phyloP scores from a whole-genome alignment of 2,113 vertebrate genomes.

The Ceuthmochares aereus region DNA sequence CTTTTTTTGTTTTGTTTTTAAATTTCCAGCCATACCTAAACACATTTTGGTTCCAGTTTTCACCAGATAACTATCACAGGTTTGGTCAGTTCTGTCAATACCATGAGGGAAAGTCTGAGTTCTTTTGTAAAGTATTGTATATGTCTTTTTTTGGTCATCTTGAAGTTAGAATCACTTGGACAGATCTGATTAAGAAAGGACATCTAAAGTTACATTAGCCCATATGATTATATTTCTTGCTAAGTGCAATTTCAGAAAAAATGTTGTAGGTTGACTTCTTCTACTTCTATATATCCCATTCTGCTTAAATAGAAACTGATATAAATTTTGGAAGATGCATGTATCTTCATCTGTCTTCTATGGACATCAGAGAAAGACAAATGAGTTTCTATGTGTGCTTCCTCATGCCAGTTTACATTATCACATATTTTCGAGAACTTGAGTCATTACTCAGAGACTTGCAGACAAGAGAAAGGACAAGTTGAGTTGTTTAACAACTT shows the following conservation, averaged over 20 bases:
- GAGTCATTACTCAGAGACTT: not conserved
- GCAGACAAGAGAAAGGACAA: not conserved
- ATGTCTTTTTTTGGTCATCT: not conserved
- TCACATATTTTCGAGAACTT: slow-evolving; percentile 15
- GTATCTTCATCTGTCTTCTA: not conserved
- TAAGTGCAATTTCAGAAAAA: not conserved
- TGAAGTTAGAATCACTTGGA: not conserved
- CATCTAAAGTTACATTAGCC: not conserved
- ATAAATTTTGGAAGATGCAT: not conserved
- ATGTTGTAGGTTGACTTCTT: not conserved
- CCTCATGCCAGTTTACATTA: not conserved
- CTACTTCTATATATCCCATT: not conserved
- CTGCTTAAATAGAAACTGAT: not conserved
- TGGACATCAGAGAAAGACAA: not conserved
- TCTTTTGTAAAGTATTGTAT: not conserved
- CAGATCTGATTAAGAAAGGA: not conserved
- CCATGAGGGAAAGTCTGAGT: not conserved
- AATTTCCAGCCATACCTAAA: not conserved
- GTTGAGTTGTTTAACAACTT: not conserved
- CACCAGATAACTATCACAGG: not conserved
- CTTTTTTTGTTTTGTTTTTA: not conserved
- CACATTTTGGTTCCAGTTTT: not conserved
- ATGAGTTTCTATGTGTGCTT: not conserved
- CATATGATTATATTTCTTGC: not conserved
- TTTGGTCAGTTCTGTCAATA: not conserved